A percentile compares a stretch with the other conserved stretches of the same genome.
Conservation (phyloP, 2,888 invertebrate species). For the Tineola bisselliella region DNA sequence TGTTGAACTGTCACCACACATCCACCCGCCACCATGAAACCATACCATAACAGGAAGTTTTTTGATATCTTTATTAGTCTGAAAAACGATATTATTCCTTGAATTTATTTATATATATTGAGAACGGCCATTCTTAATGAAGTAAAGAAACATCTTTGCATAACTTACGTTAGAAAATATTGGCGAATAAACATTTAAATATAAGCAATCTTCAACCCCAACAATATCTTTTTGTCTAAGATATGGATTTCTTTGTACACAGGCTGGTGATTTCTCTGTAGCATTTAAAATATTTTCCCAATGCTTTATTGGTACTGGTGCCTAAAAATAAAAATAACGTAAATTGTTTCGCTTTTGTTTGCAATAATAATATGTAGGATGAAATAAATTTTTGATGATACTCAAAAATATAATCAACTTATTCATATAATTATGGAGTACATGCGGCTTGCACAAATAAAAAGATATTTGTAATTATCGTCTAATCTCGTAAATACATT, state of each 20-base stretch:
- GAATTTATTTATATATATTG: too few species aligned
- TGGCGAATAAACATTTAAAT: slow-evolving; percentile 75
- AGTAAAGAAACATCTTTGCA: too few species aligned
- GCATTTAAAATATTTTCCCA: slow-evolving; percentile 75
- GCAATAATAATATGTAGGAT: too few species aligned
- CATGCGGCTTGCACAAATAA: too few species aligned
- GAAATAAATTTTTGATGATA: too few species aligned
- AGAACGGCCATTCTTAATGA: not conserved
- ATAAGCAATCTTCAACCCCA: slow-evolving; percentile 85
- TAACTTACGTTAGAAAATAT: slow-evolving; percentile 35
- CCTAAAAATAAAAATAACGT: slow-evolving; percentile 37
- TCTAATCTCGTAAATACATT: too few species aligned
- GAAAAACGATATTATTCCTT: not conserved
- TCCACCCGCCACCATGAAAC: slow-evolving; percentile 79
- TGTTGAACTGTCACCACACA: slow-evolving; percentile 75
- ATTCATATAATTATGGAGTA: too few species aligned
- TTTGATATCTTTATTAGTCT: not conserved
- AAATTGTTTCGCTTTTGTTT: too few species aligned
- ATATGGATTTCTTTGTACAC: slow-evolving; percentile 81
- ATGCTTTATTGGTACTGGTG: slow-evolving; percentile 69
- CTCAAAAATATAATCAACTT: too few species aligned
- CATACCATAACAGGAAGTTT: slow-evolving; percentile 76
- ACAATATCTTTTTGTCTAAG: slow-evolving; percentile 70
- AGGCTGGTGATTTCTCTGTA: slow-evolving; percentile 72
- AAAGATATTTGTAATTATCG: too few species aligned